Percentiles rank a stretch among this genome's conserved stretches.
phyloP scores from a whole-genome alignment of 2,113 vertebrate genomes.

The Pipra filicauda region DNA sequence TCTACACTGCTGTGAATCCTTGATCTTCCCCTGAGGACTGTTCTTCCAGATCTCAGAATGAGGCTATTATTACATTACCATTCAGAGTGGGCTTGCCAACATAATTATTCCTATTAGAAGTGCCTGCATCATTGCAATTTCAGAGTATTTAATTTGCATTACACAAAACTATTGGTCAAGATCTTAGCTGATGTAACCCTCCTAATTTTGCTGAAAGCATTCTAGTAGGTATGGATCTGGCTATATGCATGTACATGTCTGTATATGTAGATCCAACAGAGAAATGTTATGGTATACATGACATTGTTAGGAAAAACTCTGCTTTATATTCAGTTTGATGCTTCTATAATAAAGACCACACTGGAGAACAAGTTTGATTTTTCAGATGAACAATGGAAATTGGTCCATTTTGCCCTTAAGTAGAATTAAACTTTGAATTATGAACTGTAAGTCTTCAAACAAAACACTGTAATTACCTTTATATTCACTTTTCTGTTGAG shows the following conservation, averaged over 20 bases:
- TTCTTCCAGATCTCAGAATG: slow-evolving; percentile 1
- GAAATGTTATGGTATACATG: background rate
- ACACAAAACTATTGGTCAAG: background rate
- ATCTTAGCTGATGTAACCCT: background rate
- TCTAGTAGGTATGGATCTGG: background rate
- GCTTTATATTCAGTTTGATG: slow-evolving; percentile 1
- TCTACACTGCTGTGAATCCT: background rate
- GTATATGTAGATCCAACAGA: background rate
- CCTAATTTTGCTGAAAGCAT: background rate
- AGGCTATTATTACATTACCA: slow-evolving; percentile 33
- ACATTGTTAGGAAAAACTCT: background rate
- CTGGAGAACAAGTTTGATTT: background rate
- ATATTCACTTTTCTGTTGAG: slow-evolving; percentile 9
- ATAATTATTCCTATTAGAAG: slow-evolving; percentile 15
- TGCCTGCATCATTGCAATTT: background rate
- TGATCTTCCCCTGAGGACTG: slow-evolving; percentile 24
- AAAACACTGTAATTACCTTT: slow-evolving; percentile 29
- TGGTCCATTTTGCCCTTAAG: slow-evolving; percentile 40
- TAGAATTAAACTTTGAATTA: slow-evolving; percentile 50
- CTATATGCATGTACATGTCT: background rate
- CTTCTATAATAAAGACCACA: background rate
- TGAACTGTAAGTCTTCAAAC: slow-evolving; percentile 26
- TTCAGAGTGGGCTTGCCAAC: background rate
- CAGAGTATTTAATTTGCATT: slow-evolving; percentile 15
- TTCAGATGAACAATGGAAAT: slow-evolving; percentile 31